These are phyloP conservation scores for Gambelia wislizenii DNA, from an alignment of 2,797 vertebrate species.

Conservation along the genomic window DNA sequence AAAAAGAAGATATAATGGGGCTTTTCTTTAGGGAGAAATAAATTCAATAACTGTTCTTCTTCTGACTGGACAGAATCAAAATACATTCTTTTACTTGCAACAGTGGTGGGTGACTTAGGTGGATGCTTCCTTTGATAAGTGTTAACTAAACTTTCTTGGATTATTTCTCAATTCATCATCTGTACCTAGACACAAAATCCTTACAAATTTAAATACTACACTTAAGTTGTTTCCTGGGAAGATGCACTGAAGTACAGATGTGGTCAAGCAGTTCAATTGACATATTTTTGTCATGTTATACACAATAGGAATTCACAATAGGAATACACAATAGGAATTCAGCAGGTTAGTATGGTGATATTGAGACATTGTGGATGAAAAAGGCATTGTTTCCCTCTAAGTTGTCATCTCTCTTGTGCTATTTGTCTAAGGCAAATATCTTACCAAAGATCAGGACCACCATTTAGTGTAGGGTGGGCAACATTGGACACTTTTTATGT, in stretches of 20 bases:
- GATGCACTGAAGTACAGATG: background rate
- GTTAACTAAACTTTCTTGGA: background rate
- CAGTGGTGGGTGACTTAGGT: background rate
- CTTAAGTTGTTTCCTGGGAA: background rate
- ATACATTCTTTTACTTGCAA: background rate
- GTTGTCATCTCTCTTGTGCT: background rate
- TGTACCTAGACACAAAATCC: background rate
- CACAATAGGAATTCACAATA: background rate
- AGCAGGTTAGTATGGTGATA: background rate
- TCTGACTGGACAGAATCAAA: background rate
- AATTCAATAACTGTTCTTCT: background rate
- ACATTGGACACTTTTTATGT: too few species aligned
- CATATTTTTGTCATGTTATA: background rate
- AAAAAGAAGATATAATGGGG: background rate
- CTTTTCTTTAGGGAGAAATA: background rate
- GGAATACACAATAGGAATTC: background rate
- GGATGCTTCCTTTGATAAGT: constrained; percentile 9
- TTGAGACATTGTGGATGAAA: background rate
- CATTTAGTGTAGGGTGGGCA: background rate
- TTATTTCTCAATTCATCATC: background rate
- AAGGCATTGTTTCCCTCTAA: background rate
- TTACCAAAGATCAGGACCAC: background rate
- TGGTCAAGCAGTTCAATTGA: background rate
- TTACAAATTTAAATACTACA: constrained; percentile 1
- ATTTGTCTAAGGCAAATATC: background rate